Percentiles rank a stretch among this genome's conserved stretches.
Evolutionary conservation across 2,113 vertebrate species (phyloP).

Genomic region (Alectura lathami): DNA sequence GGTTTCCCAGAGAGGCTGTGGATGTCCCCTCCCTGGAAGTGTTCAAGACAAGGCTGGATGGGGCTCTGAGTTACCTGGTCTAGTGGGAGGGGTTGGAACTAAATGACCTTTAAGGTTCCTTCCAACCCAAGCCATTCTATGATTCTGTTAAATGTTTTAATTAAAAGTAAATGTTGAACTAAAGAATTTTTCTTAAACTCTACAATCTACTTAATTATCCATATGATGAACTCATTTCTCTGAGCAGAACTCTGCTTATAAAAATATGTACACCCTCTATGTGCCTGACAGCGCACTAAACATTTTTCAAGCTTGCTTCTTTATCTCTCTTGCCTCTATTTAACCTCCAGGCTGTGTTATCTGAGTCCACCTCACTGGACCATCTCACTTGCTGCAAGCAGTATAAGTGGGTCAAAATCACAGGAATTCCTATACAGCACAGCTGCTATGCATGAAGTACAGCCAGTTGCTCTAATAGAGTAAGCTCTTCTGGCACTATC

Average conservation of each 20-base stretch:
- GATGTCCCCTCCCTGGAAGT: no score
- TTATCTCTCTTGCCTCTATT: not conserved
- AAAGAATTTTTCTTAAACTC: not conserved
- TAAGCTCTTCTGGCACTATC: not conserved
- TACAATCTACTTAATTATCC: not conserved
- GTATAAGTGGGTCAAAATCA: not conserved
- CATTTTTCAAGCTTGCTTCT: not conserved
- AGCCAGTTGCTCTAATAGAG: not conserved
- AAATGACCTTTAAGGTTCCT: no score
- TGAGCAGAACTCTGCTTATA: not conserved
- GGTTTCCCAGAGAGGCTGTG: no score
- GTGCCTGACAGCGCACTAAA: not conserved
- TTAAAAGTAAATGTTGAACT: not conserved
- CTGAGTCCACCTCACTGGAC: not conserved
- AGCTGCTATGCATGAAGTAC: not conserved
- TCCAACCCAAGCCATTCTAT: no score
- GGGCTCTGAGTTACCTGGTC: no score
- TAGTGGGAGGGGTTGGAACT: no score
- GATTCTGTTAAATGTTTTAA: not conserved
- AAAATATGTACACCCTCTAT: not conserved
- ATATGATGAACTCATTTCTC: not conserved
- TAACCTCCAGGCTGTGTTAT: not conserved
- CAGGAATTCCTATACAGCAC: not conserved
- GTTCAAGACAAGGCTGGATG: no score
- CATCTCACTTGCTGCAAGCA: not conserved